Evolutionary conservation across 2,113 vertebrate genomes (phyloP), one percentile per base, ranked within the genome.

Genomic region (Neogale vison): DNA sequence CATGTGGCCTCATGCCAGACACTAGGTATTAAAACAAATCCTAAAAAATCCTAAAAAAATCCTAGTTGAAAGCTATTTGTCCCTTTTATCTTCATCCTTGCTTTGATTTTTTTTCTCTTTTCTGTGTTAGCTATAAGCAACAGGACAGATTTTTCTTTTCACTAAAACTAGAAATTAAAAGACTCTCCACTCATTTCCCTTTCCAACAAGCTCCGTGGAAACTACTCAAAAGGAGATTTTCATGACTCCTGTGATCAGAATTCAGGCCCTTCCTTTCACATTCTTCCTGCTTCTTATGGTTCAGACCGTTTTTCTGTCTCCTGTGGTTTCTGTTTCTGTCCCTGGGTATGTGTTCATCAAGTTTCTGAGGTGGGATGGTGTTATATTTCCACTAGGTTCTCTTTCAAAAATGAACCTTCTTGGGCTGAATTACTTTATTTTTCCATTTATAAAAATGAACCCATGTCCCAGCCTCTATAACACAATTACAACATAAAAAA

Each of bases 281-380:
- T 77, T 90, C 81, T 93, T 59, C 86, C 89, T 52, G 29, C 71
- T 83, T 83, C 36, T 74, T 69, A 52, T 0, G 11, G 12, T 17
- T 72, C 45, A n/a, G 29, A 50, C 21, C 2, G 59, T 47, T 92
- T 71, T 72, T 23, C 50, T 85, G 4, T 12, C 18, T 23, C n/a
- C 29, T n/a, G 12, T 63, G 87, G 80, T 96, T 97, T 98, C 88
- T 63, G 3, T 74, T 83, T 96, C 85, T 97, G 71, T 88, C 77
- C 65, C 50, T 24, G 52, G 72, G 13, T 21, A 47, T 57, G 36
- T 77, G 7, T 31, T 92, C 29, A 88, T 39, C 67, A 52, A 47
- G 50, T n/a, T 65, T 92, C 65, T 52, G 69, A 76, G 42, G 15
- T 71, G 50, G 52, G 67, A 55, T 69, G 34, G 69, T 42, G 67